Evolutionary conservation across 2,888 invertebrate species (phyloP), one percentile per base, ranked within the genome.

Genomic region (Cryptus armator): DNA sequence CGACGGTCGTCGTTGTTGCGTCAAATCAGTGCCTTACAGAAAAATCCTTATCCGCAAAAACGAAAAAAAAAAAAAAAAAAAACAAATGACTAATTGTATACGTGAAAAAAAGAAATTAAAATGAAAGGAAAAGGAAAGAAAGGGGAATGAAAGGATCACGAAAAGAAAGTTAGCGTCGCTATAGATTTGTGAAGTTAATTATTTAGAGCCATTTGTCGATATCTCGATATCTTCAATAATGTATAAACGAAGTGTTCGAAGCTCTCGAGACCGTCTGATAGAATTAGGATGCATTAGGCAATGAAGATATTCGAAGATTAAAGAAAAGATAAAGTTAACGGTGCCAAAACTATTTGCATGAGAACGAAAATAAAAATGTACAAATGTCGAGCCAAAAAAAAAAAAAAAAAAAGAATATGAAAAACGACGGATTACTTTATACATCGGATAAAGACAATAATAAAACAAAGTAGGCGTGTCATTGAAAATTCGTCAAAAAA

Each of bases 21-120:
- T 89, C 82, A 87, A 89, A 89, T 90, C 88, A 91, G 91, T 91
- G 91, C 91, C 91, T 91, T 90, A 90, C 86, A 86, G 67, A 64
- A 81, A 75, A 83, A 62, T 77, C 84, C 75, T 70, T 24, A 77
- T 29, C 68, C 37, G 81, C 78, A 71, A 67, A 48, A 74, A 77
- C 9, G 37, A 37, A 37, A 9, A 6, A 37, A 37, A 37, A 37
- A 24, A 24, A 24, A 24, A 24, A 24, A 24, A 24, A 24, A 24
- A 24, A 24, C 2, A 24, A 24, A 37, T 9, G 6, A 46, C 48
- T 62, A 62, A 79, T 79, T 77, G 43, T 43, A 68, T 53, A 43
- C 66, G 37, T 71, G 46, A 16, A 62, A 3, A 37, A 79, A 44
- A 19, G 24, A 43, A 67, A 81, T 62, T 75, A 53, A 51, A 53